Conservation (phyloP, 2,888 invertebrate species). For the Andrena flavipes region DNA sequence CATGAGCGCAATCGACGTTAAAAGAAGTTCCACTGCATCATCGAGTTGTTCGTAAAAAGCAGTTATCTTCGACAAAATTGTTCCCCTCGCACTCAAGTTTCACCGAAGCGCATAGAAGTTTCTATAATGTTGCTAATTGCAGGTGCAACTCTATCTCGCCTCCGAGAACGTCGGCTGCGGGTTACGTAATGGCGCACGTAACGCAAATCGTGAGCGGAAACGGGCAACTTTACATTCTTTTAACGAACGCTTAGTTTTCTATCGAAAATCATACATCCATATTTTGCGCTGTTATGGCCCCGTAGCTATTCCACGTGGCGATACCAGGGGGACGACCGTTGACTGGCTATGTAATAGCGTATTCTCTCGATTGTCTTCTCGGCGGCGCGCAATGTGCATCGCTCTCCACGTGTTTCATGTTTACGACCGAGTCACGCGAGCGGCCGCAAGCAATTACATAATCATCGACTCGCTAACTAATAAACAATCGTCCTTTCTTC, state of each 20-base stretch:
- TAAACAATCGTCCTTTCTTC: slow-evolving; percentile 61
- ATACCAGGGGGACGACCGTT: slow-evolving; percentile 4
- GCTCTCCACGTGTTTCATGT: slow-evolving; percentile 44
- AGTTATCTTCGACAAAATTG: background rate
- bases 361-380: slow-evolving; percentile 36
- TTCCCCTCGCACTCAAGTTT: background rate
- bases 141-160: slow-evolving; percentile 10
- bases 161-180: background rate
- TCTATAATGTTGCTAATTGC: slow-evolving; percentile 29
- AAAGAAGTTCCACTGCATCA: background rate
- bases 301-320: background rate
- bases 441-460: slow-evolving; percentile 56
- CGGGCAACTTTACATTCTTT: slow-evolving; percentile 13
- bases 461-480: slow-evolving; percentile 50
- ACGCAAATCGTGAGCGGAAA: slow-evolving; percentile 39
- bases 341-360: slow-evolving; percentile 36
- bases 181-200: slow-evolving; percentile 45
- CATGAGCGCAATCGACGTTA: background rate
- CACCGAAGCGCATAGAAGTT: background rate
- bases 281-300: slow-evolving; percentile 18
- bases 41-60: background rate
- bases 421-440: slow-evolving; percentile 54
- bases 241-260: slow-evolving; percentile 6
- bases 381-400: slow-evolving; percentile 22
- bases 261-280: slow-evolving; percentile 32